Conservation (phyloP, 2,113 vertebrate genomes). For the Candoia aspera region DNA sequence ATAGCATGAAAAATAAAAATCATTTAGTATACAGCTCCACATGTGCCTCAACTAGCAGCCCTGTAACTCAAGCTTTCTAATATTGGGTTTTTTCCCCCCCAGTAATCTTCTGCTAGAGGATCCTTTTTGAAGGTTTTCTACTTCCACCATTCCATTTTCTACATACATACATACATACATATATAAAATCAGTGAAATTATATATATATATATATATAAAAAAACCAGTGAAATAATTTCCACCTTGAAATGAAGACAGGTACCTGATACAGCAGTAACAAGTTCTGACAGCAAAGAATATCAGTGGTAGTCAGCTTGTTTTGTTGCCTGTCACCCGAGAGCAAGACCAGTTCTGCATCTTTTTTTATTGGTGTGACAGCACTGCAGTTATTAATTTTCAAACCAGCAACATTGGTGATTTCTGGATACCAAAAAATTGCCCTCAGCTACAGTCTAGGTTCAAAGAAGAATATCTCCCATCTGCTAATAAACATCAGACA, state of each 20-base stretch:
- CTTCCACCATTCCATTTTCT: not conserved
- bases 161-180: too few relatives aligned
- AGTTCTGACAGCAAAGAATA: not conserved
- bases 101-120: too few relatives aligned
- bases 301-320: not conserved
- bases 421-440: not conserved
- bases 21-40: too few relatives aligned
- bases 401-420: not conserved
- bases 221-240: not conserved
- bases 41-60: too few relatives aligned
- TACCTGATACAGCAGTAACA: fast-evolving
- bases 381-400: not conserved
- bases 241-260: not conserved
- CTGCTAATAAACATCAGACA: not conserved
- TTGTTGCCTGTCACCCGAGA: not conserved
- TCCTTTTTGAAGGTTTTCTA: not conserved
- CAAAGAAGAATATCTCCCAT: not conserved
- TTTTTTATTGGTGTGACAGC: not conserved
- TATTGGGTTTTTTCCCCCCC: too few relatives aligned
- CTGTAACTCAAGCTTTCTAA: too few relatives aligned
- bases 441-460: not conserved
- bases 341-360: fast-evolving
- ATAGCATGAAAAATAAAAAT: too few relatives aligned
- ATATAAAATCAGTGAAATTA: too few relatives aligned
- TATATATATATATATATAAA: too few relatives aligned